Evolutionary conservation across 1,140 invertebrate genomes (phyloP), one percentile per base, ranked within the genome.

Genomic region (Leucophenga varia): DNA sequence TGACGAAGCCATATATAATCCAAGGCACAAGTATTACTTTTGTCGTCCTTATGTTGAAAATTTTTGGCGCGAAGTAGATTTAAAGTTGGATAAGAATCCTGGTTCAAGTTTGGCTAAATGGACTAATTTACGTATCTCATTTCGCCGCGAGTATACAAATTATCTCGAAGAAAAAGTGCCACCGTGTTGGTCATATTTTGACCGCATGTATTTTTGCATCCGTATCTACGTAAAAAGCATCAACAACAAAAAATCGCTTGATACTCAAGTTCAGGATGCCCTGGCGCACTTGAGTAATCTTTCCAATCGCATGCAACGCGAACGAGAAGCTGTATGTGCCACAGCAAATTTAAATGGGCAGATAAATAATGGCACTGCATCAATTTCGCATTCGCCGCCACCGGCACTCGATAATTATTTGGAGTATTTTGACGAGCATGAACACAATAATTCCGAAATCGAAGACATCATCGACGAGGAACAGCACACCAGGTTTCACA

Each of bases 1-100:
- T 12, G 67, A 73, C 60, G 71, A 74, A 36, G 70, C 71, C 7
- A 74, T 74, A 28, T 74, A 74, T 44, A 74, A 74, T 57, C 71
- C 70, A 2, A 38, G 70, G 2, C 65, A 74, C 36, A 74, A 73
- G 25, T 71, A 74, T 28, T 74, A 74, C 45, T 74, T 74, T 28
- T 73, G 70, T 37, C 61, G 71, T 9, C 71, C 71, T 3, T 74
- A 74, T 39, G 71, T 74, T 12, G 71, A 74, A 28, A 74, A 69
- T 52, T 73, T 74, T 20, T 74, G 71, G 71, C 59, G 71, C 20
- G 70, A 74, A 17, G 67, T 74, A 13, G 71, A 74, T 32, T 34
- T 57, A 7, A 71, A 67, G 46, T 42, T 74, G 7, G 71, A 71
- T n/a, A 74, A 74, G 39, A 73, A 73, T 39, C 67, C 71, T n/a